Conservation (phyloP, 2,797 vertebrate species). For the Bothrops alternatus region DNA sequence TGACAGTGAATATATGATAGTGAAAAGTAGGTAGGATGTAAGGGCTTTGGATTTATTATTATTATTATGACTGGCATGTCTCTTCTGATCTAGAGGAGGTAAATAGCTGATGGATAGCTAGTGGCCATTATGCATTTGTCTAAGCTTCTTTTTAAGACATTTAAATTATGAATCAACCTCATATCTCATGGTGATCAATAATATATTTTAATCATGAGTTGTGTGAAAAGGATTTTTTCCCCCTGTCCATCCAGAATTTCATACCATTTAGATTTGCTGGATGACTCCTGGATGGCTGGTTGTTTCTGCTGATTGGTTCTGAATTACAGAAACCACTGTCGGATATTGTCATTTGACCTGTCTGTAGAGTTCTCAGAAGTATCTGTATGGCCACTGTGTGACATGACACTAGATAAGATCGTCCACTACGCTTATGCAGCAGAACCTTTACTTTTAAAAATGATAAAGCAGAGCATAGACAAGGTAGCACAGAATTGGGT, state of each 20-base stretch:
- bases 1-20: not conserved
- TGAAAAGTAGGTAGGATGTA: not conserved
- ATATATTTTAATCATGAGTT: not conserved
- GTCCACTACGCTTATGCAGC: not conserved
- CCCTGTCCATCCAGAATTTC: not conserved
- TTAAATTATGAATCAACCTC: not conserved
- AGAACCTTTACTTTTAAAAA: not conserved
- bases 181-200: too few relatives aligned
- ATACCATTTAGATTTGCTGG: not conserved
- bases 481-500: not conserved
- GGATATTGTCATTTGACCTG: not conserved
- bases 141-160: not conserved
- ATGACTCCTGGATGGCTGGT: too few relatives aligned
- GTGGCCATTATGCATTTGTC: not conserved
- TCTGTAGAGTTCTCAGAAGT: not conserved
- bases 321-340: not conserved
- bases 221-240: not conserved
- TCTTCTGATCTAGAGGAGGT: not conserved
- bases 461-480: not conserved
- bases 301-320: not conserved
- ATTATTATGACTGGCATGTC: not conserved
- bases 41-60: not conserved
- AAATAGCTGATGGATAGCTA: not conserved
- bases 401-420: not conserved
- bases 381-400: too few relatives aligned